Evolutionary conservation across 2,888 invertebrate genomes (phyloP).

Genomic region (Epirrita christyi): DNA sequence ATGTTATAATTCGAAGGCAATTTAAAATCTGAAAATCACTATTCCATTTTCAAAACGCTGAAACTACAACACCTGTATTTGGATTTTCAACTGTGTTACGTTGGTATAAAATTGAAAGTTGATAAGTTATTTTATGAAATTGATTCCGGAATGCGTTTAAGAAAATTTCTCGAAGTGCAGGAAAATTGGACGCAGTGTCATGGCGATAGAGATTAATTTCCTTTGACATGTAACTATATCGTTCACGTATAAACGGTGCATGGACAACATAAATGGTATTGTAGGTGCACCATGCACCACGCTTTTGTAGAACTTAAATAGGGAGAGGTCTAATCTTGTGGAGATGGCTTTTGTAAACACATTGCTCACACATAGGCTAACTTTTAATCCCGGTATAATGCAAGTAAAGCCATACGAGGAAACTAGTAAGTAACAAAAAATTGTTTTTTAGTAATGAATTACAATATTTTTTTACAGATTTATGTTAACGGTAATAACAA

Average conservation of each 20-base stretch:
- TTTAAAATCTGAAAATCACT: conserved; percentile 66
- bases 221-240: conserved; percentile 48
- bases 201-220: conserved; percentile 58
- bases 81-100: conserved; percentile 41
- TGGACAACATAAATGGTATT: conserved; percentile 74
- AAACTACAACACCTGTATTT: conserved; percentile 35
- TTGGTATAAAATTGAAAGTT: conserved; percentile 41
- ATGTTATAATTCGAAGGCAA: conserved; percentile 45
- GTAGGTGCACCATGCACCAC: conserved; percentile 78
- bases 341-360: conserved; percentile 48
- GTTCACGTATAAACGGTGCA: conserved; percentile 67
- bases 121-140: conserved; percentile 31
- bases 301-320: conserved; percentile 74
- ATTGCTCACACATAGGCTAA: too few species aligned
- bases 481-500: too few species aligned
- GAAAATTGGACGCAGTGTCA: conserved; percentile 53
- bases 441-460: too few species aligned
- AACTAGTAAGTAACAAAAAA: too few species aligned
- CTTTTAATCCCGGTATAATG: too few species aligned
- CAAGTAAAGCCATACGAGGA: too few species aligned
- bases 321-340: conserved; percentile 48
- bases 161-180: conserved; percentile 48
- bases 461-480: too few species aligned
- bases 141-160: conserved; percentile 47
- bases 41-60: conserved; percentile 51